These are phyloP conservation scores for Onychostruthus taczanowskii DNA, from an alignment of 2,113 vertebrate species.

Conservation along the genomic window DNA sequence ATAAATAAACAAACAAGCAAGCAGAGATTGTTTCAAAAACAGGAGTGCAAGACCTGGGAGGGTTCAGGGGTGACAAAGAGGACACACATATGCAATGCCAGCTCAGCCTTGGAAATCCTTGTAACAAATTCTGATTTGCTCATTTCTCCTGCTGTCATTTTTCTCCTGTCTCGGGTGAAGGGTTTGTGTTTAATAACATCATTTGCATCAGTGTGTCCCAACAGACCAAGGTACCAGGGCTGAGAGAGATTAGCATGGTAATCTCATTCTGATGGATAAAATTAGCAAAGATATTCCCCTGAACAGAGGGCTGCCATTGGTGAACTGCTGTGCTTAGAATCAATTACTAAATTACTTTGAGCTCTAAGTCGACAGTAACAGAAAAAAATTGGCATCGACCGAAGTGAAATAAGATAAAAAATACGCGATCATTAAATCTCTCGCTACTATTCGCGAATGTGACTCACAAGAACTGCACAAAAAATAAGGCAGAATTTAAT, in stretches of 20 bases:
- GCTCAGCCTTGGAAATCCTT: constrained; percentile 50
- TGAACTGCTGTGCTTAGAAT: constrained; percentile 92
- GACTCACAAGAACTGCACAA: constrained; percentile 97
- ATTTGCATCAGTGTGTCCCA: constrained; percentile 84
- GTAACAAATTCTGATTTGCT: constrained; percentile 34
- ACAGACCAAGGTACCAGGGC: constrained; percentile 86
- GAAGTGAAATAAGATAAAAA: constrained; percentile 96
- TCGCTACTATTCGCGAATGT: constrained; percentile 95
- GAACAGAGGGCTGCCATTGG: constrained; percentile 89
- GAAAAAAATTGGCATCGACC: constrained; percentile 99
- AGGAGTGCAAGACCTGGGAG: neutral
- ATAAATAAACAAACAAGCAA: neutral
- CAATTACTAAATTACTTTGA: constrained; percentile 99
- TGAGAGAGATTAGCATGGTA: constrained; percentile 95
- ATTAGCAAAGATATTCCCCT: constrained; percentile 99
- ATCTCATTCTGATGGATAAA: constrained; percentile 98
- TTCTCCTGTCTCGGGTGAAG: constrained; percentile 57
- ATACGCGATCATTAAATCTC: constrained; percentile 99
- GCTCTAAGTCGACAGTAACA: constrained; percentile 99
- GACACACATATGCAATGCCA: neutral
- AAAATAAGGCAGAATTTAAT: constrained; percentile 99
- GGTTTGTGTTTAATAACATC: constrained; percentile 79
- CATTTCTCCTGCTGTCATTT: constrained; percentile 55
- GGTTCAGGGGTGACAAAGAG: neutral
- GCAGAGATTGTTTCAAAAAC: neutral